Conservation (phyloP, 2,888 invertebrate species). For the Oxycera nigricornis region DNA sequence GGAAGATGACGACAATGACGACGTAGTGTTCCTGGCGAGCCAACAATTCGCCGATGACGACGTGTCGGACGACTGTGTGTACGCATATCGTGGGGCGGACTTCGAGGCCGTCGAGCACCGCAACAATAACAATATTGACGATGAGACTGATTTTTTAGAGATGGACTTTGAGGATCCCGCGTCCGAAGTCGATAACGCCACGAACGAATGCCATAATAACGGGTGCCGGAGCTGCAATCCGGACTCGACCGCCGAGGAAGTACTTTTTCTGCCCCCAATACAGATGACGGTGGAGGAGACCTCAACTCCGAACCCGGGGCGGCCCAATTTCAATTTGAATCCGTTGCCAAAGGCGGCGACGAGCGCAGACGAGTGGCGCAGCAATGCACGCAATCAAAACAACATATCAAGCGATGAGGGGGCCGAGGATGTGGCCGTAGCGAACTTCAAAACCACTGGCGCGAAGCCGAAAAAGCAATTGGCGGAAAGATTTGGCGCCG, state of each 20-base stretch:
- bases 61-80: constrained; percentile 61
- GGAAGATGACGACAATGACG: constrained; percentile 52
- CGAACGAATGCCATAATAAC: constrained; percentile 18
- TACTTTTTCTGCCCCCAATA: constrained; percentile 10
- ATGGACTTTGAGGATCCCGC: constrained; percentile 62
- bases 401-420: constrained; percentile 22
- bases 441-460: constrained; percentile 49
- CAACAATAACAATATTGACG: constrained; percentile 50
- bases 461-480: constrained; percentile 56
- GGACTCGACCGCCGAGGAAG: constrained; percentile 3
- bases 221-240: not conserved
- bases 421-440: not conserved
- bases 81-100: constrained; percentile 60
- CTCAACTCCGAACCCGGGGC: not conserved
- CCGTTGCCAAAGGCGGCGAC: not conserved
- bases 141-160: constrained; percentile 61
- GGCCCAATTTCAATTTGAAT: not conserved
- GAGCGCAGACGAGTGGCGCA: not conserved
- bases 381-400: not conserved
- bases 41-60: constrained; percentile 54
- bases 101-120: constrained; percentile 54
- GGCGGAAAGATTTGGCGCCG: not conserved
- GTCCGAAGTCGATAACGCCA: constrained; percentile 56
- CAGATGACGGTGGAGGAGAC: not conserved
- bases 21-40: constrained; percentile 55